These are phyloP conservation scores for Sitobion miscanthi DNA, from an alignment of 1,140 invertebrate species.

Conservation along the genomic window DNA sequence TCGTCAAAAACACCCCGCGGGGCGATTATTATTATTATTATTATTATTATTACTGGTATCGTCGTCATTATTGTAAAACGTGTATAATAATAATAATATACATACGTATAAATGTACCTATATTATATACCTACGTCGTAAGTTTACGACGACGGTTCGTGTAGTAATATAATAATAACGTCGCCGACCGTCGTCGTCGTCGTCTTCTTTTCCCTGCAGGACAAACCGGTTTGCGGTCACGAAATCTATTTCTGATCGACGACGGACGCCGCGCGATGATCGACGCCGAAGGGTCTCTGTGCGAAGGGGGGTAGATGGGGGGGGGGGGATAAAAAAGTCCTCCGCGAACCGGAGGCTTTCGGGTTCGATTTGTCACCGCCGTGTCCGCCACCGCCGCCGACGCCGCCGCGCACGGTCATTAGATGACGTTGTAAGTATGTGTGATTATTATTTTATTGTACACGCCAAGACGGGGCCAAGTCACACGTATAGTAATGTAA, in stretches of 20 bases:
- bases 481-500: not conserved
- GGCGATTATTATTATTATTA: slow-evolving; percentile 41
- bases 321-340: not conserved
- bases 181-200: not conserved
- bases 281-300: not conserved
- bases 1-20: slow-evolving; percentile 46
- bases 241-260: slow-evolving; percentile 46
- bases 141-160: slow-evolving; percentile 32
- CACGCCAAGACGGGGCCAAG: not conserved
- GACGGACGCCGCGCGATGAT: not conserved
- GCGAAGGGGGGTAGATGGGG: too few species aligned
- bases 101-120: not conserved
- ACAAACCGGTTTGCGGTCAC: slow-evolving; percentile 53
- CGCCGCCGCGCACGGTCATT: slow-evolving; percentile 26
- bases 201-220: not conserved
- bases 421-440: slow-evolving; percentile 46
- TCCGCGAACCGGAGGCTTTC: not conserved
- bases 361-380: slow-evolving; percentile 39
- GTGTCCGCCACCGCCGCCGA: not conserved
- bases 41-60: slow-evolving; percentile 25
- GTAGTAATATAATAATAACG: slow-evolving; percentile 25
- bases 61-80: slow-evolving; percentile 48
- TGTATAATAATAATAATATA: slow-evolving; percentile 42
- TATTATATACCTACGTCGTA: not conserved
- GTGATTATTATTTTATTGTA: not conserved